Conservation (phyloP, 1,140 invertebrate genomes). For the Lutraria rhynchaena region DNA sequence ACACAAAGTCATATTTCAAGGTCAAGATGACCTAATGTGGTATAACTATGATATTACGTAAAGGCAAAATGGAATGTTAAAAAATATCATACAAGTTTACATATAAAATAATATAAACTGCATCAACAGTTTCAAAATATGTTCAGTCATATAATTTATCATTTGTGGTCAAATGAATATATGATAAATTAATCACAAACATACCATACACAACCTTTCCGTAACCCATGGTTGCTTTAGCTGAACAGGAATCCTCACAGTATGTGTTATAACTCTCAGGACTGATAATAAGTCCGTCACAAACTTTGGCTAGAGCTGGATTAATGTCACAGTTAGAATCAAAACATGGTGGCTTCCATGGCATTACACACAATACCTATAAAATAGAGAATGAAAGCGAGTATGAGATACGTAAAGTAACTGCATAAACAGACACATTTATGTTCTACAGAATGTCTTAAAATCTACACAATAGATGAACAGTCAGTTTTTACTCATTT, state of each 20-base stretch:
- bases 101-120: too few relatives aligned
- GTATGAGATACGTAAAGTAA: neutral
- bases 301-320: constrained; percentile 20
- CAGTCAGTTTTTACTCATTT: neutral
- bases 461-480: too few relatives aligned
- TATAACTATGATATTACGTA: too few relatives aligned
- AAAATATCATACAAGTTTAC: too few relatives aligned
- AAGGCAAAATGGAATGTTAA: too few relatives aligned
- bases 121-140: too few relatives aligned
- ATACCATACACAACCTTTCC: constrained; percentile 50
- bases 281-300: constrained; percentile 55
- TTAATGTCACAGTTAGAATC: constrained; percentile 34
- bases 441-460: neutral
- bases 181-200: too few relatives aligned
- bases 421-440: neutral
- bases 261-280: constrained; percentile 60
- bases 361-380: constrained; percentile 62
- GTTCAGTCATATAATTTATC: too few relatives aligned
- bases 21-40: too few relatives aligned
- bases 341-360: constrained; percentile 63
- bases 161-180: too few relatives aligned
- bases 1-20: too few relatives aligned
- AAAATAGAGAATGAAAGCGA: neutral
- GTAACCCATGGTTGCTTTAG: constrained; percentile 56
- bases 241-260: constrained; percentile 51